Conservation (phyloP, 2,888 invertebrate genomes). For the Autographa gamma region DNA sequence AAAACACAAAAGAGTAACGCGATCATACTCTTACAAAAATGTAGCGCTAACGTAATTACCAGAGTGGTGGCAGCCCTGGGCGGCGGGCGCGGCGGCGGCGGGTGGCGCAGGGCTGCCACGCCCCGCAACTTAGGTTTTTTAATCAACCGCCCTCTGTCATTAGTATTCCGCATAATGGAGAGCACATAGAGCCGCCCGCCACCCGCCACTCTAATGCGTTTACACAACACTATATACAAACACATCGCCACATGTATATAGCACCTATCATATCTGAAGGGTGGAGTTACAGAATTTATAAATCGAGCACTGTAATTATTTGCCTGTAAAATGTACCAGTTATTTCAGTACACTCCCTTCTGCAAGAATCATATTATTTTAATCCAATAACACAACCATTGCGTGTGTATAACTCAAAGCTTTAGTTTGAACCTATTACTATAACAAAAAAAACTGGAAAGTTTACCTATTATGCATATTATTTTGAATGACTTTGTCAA, state of each 20-base stretch:
- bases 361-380: neutral
- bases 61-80: conserved; percentile 55
- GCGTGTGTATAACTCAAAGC: neutral
- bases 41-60: conserved; percentile 30
- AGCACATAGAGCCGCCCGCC: conserved; percentile 41
- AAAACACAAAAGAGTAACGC: conserved; percentile 7
- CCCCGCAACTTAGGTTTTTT: conserved; percentile 84
- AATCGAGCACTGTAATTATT: conserved; percentile 20
- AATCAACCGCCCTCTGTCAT: conserved; percentile 87
- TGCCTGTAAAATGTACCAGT: neutral
- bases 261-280: conserved; percentile 23
- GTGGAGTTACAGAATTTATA: conserved; percentile 21
- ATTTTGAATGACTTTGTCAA: no score
- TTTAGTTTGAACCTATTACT: no score
- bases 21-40: conserved; percentile 9
- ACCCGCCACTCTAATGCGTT: conserved; percentile 47
- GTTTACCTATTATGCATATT: no score
- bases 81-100: conserved; percentile 54
- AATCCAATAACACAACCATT: neutral
- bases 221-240: conserved; percentile 43
- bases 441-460: no score
- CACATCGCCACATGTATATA: conserved; percentile 19
- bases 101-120: conserved; percentile 69
- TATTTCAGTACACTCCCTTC: no score
- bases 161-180: conserved; percentile 85